These are phyloP conservation scores for Odocoileus hemionus DNA, from an alignment of 2,113 vertebrate species.

Conservation along the genomic window DNA sequence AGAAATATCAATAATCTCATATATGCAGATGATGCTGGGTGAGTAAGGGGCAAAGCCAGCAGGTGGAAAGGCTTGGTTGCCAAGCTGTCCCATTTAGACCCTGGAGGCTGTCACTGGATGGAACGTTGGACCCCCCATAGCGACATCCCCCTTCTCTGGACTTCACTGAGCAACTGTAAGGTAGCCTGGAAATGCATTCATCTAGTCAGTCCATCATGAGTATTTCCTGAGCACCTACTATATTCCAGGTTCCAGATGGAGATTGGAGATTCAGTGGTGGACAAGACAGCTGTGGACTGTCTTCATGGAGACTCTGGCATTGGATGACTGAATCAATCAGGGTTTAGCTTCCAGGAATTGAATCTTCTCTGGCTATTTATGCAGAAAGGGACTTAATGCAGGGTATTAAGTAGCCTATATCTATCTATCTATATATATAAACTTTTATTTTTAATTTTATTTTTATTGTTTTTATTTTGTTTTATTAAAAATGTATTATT, in stretches of 20 bases:
- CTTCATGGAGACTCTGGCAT: background rate
- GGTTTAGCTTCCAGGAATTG: background rate
- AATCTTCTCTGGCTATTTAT: background rate
- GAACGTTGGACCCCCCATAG: background rate
- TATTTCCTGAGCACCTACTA: background rate
- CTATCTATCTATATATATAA: background rate
- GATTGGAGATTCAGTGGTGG: background rate
- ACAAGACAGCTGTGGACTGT: background rate
- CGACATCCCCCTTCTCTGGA: background rate
- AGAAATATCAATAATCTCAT: background rate
- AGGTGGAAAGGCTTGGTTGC: background rate
- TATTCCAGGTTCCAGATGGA: background rate
- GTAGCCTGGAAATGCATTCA: background rate
- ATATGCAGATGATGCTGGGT: background rate
- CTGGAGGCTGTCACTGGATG: background rate
- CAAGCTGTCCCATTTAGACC: background rate
- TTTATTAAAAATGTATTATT: background rate
- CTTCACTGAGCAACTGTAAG: background rate
- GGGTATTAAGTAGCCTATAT: background rate
- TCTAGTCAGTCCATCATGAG: background rate
- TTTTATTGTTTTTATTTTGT: background rate
- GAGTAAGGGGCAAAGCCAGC: background rate
- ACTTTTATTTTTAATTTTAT: background rate
- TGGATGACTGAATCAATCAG: background rate
- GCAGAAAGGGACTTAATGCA: background rate